Evolutionary conservation across 2,888 invertebrate genomes (phyloP), one percentile per base, ranked within the genome.

Genomic region (Ophion slaviceki): DNA sequence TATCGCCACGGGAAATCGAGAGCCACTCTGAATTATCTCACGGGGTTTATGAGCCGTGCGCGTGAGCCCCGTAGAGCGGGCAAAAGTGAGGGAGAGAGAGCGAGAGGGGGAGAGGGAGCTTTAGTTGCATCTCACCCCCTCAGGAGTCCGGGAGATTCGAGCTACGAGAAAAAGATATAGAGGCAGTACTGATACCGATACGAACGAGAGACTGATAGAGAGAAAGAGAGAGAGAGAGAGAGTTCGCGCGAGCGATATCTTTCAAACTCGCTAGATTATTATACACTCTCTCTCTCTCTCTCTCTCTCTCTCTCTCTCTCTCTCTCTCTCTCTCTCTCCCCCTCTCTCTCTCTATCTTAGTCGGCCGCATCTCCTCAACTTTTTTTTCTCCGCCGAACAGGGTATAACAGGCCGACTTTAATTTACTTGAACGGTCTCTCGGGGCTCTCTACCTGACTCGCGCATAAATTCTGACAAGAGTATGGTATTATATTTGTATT

Each of bases 1-100:
- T 88, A 90, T 90, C 89, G 89, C 78, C 75, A 87, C 80, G 87
- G 87, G 87, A 90, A 88, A 90, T 90, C 90, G 40, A 40, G 89
- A 88, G 82, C 87, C 81, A 85, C 89, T 90, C 87, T 83, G 86
- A 83, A 86, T 83, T 86, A 86, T 86, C 83, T 83, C 72, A 86
- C 81, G 79, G 84, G 86, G 84, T 84, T 86, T 84, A 84, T 82
- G 86, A 86, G 86, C 83, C 83, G 86, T 86, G 77, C 82, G 85
- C 82, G 76, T 67, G 80, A 75, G 80, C 86, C 80, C 85, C 80
- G 68, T 82, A 77, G 80, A 68, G 80, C 61, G 53, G 28, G 59
- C 59, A 62, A 72, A n/a, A n/a, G 53, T 36, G 40, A 67, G 59
- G 0, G 32, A 32, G 53, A 67, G 57, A 24, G 5, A 17, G 74